Conservation (phyloP, 2,113 vertebrate genomes). For the Hyla sarda region DNA sequence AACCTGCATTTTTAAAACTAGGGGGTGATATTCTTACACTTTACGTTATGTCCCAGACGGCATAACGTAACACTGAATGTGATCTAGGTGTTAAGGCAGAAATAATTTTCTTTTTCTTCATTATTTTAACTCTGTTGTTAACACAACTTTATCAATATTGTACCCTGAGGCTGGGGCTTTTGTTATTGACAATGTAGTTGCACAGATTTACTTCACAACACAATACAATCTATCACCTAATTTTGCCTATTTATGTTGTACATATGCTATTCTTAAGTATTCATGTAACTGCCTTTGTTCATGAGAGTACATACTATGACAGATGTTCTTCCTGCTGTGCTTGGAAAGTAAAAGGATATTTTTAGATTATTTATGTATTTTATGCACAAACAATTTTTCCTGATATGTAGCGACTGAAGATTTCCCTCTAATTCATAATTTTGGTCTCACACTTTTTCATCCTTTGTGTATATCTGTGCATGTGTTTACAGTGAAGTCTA, state of each 20-base stretch:
- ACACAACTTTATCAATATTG: neutral
- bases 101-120: too few relatives aligned
- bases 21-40: too few relatives aligned
- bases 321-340: slow-evolving; percentile 37
- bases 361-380: slow-evolving; percentile 53
- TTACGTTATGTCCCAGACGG: too few relatives aligned
- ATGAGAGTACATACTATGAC: slow-evolving; percentile 21
- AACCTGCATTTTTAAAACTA: too few relatives aligned
- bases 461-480: slow-evolving; percentile 35
- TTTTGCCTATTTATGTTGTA: slow-evolving; percentile 11
- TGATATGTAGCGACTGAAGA: slow-evolving; percentile 16
- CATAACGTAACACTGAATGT: too few relatives aligned
- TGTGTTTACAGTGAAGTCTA: slow-evolving; percentile 51
- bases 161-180: neutral
- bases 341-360: slow-evolving; percentile 33
- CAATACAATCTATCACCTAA: neutral
- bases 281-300: slow-evolving; percentile 29
- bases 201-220: neutral
- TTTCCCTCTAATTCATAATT: slow-evolving; percentile 28
- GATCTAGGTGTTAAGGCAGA: too few relatives aligned
- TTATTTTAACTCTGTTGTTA: neutral
- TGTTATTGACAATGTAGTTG: neutral
- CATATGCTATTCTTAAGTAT: slow-evolving; percentile 19
- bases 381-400: slow-evolving; percentile 30
- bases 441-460: slow-evolving; percentile 25